A percentile compares a stretch with the other conserved stretches of the same genome.
These are phyloP conservation scores for Palloptera scutellata DNA, from an alignment of 2,888 invertebrate species.

Conservation along the genomic window DNA sequence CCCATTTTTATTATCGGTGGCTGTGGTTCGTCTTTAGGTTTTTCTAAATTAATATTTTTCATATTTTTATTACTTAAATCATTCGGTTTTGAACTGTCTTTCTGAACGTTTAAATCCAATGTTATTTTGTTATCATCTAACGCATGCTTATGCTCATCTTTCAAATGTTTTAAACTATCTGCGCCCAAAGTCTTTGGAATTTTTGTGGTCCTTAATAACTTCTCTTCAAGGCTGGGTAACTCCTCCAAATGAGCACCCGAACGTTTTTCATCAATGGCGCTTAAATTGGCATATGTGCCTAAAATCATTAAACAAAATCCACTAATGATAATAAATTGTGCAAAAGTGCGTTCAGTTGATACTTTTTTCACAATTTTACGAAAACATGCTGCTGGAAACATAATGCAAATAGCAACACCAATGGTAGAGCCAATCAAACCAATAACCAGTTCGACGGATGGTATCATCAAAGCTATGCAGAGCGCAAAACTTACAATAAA, in stretches of 20 bases:
- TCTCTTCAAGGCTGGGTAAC: constrained; percentile 26
- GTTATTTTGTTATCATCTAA: constrained; percentile 40
- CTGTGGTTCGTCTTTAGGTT: constrained; percentile 19
- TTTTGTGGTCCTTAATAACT: constrained; percentile 39
- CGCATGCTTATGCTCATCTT: constrained; percentile 33
- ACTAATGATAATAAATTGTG: constrained; percentile 82
- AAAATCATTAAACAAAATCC: constrained; percentile 89
- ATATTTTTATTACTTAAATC: constrained; percentile 17
- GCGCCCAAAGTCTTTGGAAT: constrained; percentile 11
- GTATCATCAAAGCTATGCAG: constrained; percentile 83
- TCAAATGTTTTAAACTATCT: constrained; percentile 11
- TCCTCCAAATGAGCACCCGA: constrained; percentile 56
- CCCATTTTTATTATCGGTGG: constrained; percentile 3
- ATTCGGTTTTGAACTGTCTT: not conserved
- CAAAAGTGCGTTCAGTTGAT: constrained; percentile 82
- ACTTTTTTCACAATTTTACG: constrained; percentile 83
- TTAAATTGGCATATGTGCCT: constrained; percentile 89
- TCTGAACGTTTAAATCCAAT: constrained; percentile 32
- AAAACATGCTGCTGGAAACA: constrained; percentile 92
- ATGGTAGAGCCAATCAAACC: constrained; percentile 95
- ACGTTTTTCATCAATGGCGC: constrained; percentile 73
- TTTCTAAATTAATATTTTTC: not conserved
- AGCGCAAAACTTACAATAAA: constrained; percentile 80
- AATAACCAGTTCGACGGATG: constrained; percentile 93
- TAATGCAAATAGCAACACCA: constrained; percentile 90